Evolutionary conservation across 2,113 vertebrate genomes (phyloP), one percentile per base, ranked within the genome.

Genomic region (Hippolais icterina): DNA sequence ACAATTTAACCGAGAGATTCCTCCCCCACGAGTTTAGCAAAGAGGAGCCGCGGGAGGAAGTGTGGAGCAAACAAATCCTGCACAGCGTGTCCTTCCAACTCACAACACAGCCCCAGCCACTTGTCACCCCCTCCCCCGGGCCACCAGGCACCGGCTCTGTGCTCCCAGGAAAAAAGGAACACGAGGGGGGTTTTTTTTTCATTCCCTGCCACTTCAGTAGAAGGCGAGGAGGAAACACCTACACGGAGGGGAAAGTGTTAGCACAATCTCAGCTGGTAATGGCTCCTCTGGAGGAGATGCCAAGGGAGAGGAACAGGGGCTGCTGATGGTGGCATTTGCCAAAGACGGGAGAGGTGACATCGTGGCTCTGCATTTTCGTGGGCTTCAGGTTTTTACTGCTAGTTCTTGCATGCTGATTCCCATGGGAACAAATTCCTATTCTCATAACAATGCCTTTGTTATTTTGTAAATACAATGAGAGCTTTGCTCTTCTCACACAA

Each of bases 31-130:
- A 84, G 79, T 90, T 87, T 41, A 50, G 88, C 7, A 12, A 89
- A 89, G 72, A 5, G 15, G 95, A 93, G 76, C 28, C 9, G 72
- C 59, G 22, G 95, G 91, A 94, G 95, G 79, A 24, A 52, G 90
- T 92, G 91, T 90, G 84, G 88, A 92, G 94, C 90, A 93, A 96
- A 94, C 87, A 94, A 87, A 87, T 74, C 72, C 61, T n/a, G 87
- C 83, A 41, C 90, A 70, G 88, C 74, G 16, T 1, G 81, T 70
- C 93, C 92, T 72, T 76, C 77, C 90, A 57, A 52, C 50, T 79
- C 91, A 71, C 85, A 87, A 80, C 86, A 31, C 74, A 31, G 69
- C 74, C 5, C 54, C 82, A 15, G 27, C 23, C 56, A 0, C 79
- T 89, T 11, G 64, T 9, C 85, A 65, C 65, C 91, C 53, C 89